These are phyloP conservation scores for Eustalomyia histrio DNA, from an alignment of 2,888 invertebrate genomes.

Conservation along the genomic window DNA sequence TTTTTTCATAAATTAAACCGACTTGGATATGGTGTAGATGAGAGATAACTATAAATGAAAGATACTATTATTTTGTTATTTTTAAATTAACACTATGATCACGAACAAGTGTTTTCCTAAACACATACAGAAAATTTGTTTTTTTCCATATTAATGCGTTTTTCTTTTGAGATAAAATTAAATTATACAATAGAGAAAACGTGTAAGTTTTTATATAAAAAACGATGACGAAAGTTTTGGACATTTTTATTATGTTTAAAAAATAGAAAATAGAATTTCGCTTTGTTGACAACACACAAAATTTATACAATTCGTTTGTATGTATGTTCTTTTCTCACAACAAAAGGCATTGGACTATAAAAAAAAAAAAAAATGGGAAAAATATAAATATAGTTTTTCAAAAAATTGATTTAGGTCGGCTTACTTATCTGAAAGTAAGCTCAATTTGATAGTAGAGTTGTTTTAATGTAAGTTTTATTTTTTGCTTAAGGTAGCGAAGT, in stretches of 20 bases:
- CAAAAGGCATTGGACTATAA: conserved; percentile 3
- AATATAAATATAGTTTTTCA: background rate
- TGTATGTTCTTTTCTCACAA: background rate
- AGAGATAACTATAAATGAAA: no score
- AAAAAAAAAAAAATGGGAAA: conserved; percentile 7
- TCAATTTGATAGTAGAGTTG: no score
- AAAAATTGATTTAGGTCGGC: background rate
- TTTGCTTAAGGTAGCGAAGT: no score
- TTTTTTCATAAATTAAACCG: no score
- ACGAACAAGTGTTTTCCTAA: no score
- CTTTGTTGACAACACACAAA: conserved; percentile 8
- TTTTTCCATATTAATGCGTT: background rate
- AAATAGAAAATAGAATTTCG: conserved; percentile 1
- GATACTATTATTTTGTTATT: no score
- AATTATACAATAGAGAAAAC: conserved; percentile 19
- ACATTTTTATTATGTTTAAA: conserved; percentile 11
- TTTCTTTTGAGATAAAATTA: conserved; percentile 3
- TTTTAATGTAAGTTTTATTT: no score
- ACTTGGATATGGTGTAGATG: no score
- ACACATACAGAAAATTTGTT: no score
- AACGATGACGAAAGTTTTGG: conserved; percentile 22
- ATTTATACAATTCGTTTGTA: background rate
- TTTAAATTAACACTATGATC: no score
- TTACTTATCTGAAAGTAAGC: no score
- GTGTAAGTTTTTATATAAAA: conserved; percentile 6